Evolutionary conservation across 2,888 invertebrate genomes (phyloP), one percentile per base, ranked within the genome.

Genomic region (Xestia ashworthii): DNA sequence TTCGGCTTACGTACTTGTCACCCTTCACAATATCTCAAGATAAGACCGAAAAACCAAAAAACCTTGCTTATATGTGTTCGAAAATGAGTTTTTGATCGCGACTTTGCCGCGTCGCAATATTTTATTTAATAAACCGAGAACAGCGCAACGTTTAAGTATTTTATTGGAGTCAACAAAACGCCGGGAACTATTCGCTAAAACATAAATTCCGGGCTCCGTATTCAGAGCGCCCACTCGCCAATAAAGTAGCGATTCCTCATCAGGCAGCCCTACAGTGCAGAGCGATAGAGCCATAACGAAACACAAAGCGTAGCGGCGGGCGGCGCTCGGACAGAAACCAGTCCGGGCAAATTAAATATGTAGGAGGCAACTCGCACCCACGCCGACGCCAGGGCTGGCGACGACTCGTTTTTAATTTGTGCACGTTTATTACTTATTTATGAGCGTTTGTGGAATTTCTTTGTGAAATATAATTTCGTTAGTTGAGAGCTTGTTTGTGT

Each of bases 281-380:
- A 84, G 90, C 93, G 94, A 96, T 96, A 95, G 95, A 96, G 96
- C 94, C 96, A 94, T 96, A 96, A 96, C 95, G 93, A 94, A 95
- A 94, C 94, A 95, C 95, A 95, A 95, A 95, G 95, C 95, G 94
- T 88, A 91, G 93, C 93, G 94, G 93, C 82, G 83, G 94, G 93
- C 82, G 83, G 83, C 92, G 93, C 94, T 93, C 93, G 93, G 94
- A 93, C 95, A 94, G 94, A 95, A 96, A 95, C 96, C 96, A 95
- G 96, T 96, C 95, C 94, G 93, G 94, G 94, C 95, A 95, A 96
- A 96, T 96, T 96, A 96, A 96, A 96, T 96, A 96, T 96, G 96
- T 96, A 96, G 95, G 95, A 96, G 96, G 94, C 93, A 93, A 94
- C 92, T 92, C 93, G 94, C 95, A 93, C 95, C 94, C 94, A 93